phyloP scores from a whole-genome alignment of 2,797 vertebrate species.

The Amblyopsis hoosieri region DNA sequence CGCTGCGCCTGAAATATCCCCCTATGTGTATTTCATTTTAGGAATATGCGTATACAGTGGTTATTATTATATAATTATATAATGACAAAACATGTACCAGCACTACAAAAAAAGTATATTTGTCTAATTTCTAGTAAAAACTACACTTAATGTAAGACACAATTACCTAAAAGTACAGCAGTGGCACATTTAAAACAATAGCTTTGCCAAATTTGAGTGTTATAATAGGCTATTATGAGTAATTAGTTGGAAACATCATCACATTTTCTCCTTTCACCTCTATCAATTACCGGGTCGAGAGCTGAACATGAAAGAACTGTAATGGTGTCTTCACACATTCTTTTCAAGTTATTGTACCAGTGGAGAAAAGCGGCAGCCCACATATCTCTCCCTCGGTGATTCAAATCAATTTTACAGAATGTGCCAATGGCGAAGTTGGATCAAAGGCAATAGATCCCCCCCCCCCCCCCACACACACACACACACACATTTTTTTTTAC shows the following conservation, averaged over 20 bases:
- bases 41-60: no score
- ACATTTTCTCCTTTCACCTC: slow-evolving; percentile 2
- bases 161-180: neutral
- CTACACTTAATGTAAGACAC: no score
- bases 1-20: no score
- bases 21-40: no score
- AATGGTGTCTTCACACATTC: slow-evolving; percentile 22
- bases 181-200: neutral
- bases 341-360: slow-evolving; percentile 32
- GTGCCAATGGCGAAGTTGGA: slow-evolving; percentile 43
- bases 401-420: slow-evolving; percentile 36
- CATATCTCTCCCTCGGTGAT: slow-evolving; percentile 33
- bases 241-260: slow-evolving; percentile 18
- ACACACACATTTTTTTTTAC: slow-evolving; percentile 19
- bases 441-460: slow-evolving; percentile 31
- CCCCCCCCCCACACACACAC: no score
- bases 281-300: slow-evolving; percentile 5
- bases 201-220: slow-evolving; percentile 5
- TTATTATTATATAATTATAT: no score
- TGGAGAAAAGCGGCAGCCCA: slow-evolving; percentile 35
- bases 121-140: no score
- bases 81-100: no score
- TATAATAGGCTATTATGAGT: slow-evolving; percentile 17
- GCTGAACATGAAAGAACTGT: slow-evolving; percentile 17
- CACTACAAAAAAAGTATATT: no score